Conservation (phyloP, 2,888 invertebrate species). For the Chaetoderma sp. region DNA sequence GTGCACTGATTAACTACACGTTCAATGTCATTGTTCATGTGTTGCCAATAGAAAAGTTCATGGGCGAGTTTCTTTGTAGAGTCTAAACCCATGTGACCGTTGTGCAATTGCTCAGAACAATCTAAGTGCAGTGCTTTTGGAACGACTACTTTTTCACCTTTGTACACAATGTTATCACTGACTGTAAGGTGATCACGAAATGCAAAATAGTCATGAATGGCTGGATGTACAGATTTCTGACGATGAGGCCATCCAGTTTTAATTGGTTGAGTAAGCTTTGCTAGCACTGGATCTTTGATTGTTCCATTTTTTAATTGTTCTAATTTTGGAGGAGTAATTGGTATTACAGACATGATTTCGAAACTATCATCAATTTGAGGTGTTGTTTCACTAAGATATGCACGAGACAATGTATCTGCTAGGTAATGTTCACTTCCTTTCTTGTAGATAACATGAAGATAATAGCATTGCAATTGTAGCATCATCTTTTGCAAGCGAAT, state of each 20-base stretch:
- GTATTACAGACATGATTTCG: too few species aligned
- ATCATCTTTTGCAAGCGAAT: constrained; percentile 31
- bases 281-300: constrained; percentile 13
- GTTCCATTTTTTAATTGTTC: constrained; percentile 7
- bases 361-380: too few species aligned
- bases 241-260: constrained; percentile 20
- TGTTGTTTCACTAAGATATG: neutral
- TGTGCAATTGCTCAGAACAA: constrained; percentile 21
- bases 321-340: neutral
- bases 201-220: constrained; percentile 16
- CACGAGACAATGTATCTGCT: constrained; percentile 30
- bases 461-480: constrained; percentile 30
- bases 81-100: constrained; percentile 17
- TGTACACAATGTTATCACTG: constrained; percentile 27
- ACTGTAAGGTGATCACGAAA: constrained; percentile 25
- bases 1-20: neutral
- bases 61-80: constrained; percentile 21
- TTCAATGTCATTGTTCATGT: constrained; percentile 31
- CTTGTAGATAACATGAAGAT: constrained; percentile 19
- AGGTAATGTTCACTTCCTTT: constrained; percentile 31
- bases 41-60: constrained; percentile 25
- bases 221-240: constrained; percentile 7
- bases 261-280: constrained; percentile 14
- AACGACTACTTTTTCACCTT: constrained; percentile 23
- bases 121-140: constrained; percentile 12